A percentile compares a stretch with the other conserved stretches of the same genome.
phyloP scores from a whole-genome alignment of 2,797 vertebrate species.

The Pipistrellus pygmaeus region DNA sequence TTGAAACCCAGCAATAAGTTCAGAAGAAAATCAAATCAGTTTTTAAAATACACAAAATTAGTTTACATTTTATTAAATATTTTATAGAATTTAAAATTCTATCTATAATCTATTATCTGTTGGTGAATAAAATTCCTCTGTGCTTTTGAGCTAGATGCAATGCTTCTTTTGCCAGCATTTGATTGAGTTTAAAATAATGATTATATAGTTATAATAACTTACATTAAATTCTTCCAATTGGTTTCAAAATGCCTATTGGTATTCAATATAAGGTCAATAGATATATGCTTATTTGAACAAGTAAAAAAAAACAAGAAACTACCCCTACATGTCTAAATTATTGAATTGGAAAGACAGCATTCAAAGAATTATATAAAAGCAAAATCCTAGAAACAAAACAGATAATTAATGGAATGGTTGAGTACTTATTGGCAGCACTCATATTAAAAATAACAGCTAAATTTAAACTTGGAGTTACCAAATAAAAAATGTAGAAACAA shows the following conservation, averaged over 20 bases:
- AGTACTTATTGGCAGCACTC: neutral
- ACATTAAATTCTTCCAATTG: neutral
- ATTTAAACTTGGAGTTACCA: neutral
- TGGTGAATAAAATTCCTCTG: neutral
- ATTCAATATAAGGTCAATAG: neutral
- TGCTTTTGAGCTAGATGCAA: neutral
- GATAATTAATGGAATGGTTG: neutral
- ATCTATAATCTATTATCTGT: neutral
- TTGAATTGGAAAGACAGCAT: neutral
- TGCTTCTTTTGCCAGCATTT: neutral
- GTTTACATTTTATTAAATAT: neutral
- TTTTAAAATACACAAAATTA: neutral
- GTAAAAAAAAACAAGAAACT: neutral
- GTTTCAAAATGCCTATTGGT: neutral
- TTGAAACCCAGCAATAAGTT: neutral
- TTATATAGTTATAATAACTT: neutral
- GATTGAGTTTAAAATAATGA: neutral
- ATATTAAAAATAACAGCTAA: slow-evolving; percentile 9
- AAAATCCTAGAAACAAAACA: slow-evolving; percentile 45
- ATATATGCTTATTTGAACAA: neutral
- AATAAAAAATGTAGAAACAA: neutral
- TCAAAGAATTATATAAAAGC: neutral
- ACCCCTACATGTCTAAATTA: neutral
- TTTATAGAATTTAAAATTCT: neutral
- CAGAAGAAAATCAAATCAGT: neutral